Conservation (phyloP, 2,113 vertebrate genomes). For the Addax nasomaculatus region DNA sequence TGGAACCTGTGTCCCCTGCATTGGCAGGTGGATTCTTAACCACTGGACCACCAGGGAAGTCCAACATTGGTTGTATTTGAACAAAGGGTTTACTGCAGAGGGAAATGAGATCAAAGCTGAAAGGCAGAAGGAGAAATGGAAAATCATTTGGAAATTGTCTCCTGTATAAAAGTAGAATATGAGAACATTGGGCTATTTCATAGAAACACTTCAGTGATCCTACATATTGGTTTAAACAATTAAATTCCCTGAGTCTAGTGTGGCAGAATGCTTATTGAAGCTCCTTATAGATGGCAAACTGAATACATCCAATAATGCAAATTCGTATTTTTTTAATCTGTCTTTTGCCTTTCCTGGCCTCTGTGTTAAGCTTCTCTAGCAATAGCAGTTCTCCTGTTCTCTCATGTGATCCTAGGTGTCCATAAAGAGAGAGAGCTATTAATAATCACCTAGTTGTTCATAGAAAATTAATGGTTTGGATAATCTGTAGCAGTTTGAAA, state of each 20-base stretch:
- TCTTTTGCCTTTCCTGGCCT: background rate
- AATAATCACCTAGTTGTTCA: background rate
- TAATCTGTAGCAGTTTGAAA: background rate
- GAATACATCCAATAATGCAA: background rate
- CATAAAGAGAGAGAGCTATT: background rate
- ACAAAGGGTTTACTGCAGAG: background rate
- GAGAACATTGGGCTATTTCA: background rate
- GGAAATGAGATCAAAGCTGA: background rate
- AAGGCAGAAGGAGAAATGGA: background rate
- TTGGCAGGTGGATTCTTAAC: background rate
- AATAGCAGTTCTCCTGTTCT: background rate
- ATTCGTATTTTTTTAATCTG: background rate
- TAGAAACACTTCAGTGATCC: background rate
- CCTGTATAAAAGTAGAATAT: background rate
- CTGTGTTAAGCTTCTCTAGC: background rate
- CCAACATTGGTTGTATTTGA: background rate
- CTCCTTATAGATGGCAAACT: background rate
- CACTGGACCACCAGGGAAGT: background rate
- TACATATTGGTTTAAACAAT: background rate
- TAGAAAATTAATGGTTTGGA: background rate
- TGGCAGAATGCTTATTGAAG: background rate
- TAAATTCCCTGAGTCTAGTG: background rate
- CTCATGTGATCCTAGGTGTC: background rate
- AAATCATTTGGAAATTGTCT: background rate
- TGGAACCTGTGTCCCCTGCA: background rate